A percentile compares a stretch with the other conserved stretches of the same genome.
phyloP scores from a whole-genome alignment of 2,888 invertebrate genomes.

The Apodemia zela region DNA sequence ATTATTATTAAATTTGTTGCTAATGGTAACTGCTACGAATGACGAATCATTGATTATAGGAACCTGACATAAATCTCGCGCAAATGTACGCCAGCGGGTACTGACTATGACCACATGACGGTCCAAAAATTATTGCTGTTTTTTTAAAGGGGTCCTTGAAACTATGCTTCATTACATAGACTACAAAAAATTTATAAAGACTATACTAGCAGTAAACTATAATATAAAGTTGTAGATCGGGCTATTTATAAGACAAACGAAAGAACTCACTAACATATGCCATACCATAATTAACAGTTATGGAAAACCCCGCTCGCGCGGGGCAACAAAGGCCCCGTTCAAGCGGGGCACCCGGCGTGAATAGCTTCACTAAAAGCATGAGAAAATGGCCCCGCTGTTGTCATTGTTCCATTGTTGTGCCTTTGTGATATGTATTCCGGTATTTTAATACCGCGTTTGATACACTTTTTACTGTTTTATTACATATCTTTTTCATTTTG shows the following conservation, averaged over 20 bases:
- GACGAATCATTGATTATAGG: too few relatives aligned
- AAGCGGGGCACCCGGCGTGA: slow-evolving; percentile 14
- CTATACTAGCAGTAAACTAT: too few relatives aligned
- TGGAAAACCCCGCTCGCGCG: not conserved
- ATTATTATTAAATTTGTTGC: too few relatives aligned
- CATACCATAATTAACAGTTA: slow-evolving; percentile 11
- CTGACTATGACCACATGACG: too few relatives aligned
- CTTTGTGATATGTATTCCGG: slow-evolving; percentile 26
- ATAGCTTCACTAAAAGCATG: slow-evolving; percentile 15
- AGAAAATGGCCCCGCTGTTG: slow-evolving; percentile 16
- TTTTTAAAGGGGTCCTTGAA: too few relatives aligned
- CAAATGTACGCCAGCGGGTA: too few relatives aligned
- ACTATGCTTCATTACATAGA: too few relatives aligned
- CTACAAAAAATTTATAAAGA: too few relatives aligned
- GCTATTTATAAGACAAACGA: not conserved
- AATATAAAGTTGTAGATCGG: too few relatives aligned
- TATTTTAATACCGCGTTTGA: slow-evolving; percentile 28
- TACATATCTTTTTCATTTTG: slow-evolving; percentile 7
- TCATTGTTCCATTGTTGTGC: slow-evolving; percentile 26
- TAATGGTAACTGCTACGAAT: too few relatives aligned
- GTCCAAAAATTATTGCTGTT: too few relatives aligned
- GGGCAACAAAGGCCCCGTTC: slow-evolving; percentile 13
- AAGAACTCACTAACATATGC: not conserved
- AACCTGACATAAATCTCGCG: too few relatives aligned
- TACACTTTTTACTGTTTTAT: slow-evolving; percentile 19